Evolutionary conservation across 2,113 vertebrate genomes (phyloP), one percentile per base, ranked within the genome.

Genomic region (Macroglossus sobrinus): DNA sequence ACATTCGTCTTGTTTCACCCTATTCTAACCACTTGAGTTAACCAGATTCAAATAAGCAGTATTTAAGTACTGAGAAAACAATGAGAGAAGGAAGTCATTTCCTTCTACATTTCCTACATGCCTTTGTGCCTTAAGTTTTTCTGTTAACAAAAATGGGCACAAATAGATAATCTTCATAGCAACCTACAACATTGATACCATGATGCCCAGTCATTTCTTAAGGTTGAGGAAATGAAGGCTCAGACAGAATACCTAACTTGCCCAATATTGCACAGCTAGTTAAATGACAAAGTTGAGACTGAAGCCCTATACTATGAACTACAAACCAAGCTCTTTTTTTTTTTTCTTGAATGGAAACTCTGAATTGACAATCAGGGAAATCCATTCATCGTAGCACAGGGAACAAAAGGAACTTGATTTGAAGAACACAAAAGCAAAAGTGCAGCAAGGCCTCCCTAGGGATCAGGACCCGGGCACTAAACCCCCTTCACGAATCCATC

Each of bases 11-110:
- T 86, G 45, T 66, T 64, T 76, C 79, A 92, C 59, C 26, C 53
- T 94, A 72, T 78, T 79, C 61, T 92, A 90, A 94, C 72, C 53
- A 59, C 74, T 82, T 57, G 13, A 57, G 69, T 82, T 30, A 80
- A 50, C 53, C 95, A 95, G 79, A 94, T 89, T 94, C 91, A 84
- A 92, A 75, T n/a, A 57, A 81, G 69, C 53, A 50, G 19, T 24
- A 66, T 74, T 55, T 72, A 92, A 92, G 66, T 66, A 86, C 72
- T 38, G 38, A 71, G 53, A 93, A 95, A 84, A 90, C 72, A 85
- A 59, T 38, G n/a, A 89, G 78, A 59, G 78, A 84, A 82, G 76
- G 75, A 82, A 82, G 72, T 89, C 57, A 53, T 82, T 85, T 89
- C 28, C 26, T 53, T 95, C 61, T 80, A 89, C 57, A 85, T 94